Evolutionary conservation across 2,113 vertebrate genomes (phyloP).

Genomic region (Mustela lutreola): DNA sequence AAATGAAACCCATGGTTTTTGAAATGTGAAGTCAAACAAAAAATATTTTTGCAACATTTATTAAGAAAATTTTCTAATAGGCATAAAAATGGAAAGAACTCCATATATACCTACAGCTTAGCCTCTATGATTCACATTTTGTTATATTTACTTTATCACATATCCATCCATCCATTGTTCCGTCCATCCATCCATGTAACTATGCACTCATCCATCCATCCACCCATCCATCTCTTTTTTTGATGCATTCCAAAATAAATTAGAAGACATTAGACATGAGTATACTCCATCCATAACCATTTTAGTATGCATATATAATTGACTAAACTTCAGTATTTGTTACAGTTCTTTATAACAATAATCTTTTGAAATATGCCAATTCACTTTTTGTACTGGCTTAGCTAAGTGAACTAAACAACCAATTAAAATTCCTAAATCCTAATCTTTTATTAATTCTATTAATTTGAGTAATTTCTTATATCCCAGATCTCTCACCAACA

Average conservation of each 20-base stretch:
- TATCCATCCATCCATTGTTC: background rate
- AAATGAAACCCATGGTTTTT: slow-evolving; percentile 33
- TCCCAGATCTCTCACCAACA: slow-evolving; percentile 45
- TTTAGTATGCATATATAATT: background rate
- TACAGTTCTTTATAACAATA: slow-evolving; percentile 54
- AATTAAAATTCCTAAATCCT: slow-evolving; percentile 51
- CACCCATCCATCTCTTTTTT: background rate
- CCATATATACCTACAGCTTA: background rate
- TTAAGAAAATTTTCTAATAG: slow-evolving; percentile 41
- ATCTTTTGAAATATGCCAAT: slow-evolving; percentile 62
- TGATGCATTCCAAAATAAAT: slow-evolving; percentile 16
- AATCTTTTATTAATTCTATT: slow-evolving; percentile 58
- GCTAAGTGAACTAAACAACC: slow-evolving; percentile 36
- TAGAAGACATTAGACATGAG: background rate
- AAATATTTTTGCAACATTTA: background rate
- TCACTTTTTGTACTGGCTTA: slow-evolving; percentile 31
- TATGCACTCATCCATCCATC: background rate
- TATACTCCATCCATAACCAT: background rate
- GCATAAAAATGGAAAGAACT: background rate
- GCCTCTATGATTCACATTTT: background rate
- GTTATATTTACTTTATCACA: slow-evolving; percentile 19
- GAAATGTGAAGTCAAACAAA: slow-evolving; percentile 46
- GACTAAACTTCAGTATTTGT: slow-evolving; percentile 22
- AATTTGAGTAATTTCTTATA: slow-evolving; percentile 54
- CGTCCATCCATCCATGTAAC: background rate